Percentiles rank a stretch among this genome's conserved stretches.
Conservation (phyloP, 2,113 vertebrate species). For the Leucosticte australis region DNA sequence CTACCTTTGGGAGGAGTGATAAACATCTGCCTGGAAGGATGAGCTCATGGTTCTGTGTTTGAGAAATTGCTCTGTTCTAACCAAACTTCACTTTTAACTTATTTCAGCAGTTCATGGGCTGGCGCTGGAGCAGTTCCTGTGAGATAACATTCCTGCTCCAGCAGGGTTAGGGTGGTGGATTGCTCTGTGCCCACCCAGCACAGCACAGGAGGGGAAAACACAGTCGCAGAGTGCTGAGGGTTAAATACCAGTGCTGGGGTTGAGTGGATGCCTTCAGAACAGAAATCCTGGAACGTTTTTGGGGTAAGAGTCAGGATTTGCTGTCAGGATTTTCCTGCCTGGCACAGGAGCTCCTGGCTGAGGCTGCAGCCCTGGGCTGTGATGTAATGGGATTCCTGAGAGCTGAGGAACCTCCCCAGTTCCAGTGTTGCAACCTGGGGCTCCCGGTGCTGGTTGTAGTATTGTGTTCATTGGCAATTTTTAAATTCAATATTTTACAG, state of each 20-base stretch:
- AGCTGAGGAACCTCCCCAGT: neutral
- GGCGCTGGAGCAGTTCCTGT: neutral
- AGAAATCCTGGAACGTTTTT: neutral
- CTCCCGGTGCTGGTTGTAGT: neutral
- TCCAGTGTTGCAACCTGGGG: fast-evolving
- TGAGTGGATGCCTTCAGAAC: neutral
- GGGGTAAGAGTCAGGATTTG: neutral
- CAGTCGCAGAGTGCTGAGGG: fast-evolving
- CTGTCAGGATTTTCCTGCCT: neutral
- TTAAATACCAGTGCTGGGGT: neutral
- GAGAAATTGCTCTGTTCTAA: neutral
- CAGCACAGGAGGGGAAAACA: neutral
- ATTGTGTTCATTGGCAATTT: fast-evolving
- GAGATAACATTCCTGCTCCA: fast-evolving
- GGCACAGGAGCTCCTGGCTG: neutral
- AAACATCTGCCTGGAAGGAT: neutral
- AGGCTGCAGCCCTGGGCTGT: neutral
- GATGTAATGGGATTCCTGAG: neutral
- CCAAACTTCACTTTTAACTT: neutral
- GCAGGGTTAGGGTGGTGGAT: fast-evolving
- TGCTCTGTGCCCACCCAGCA: neutral
- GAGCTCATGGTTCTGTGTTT: neutral
- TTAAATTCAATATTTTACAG: neutral
- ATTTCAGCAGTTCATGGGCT: neutral
- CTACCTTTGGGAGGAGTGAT: neutral